These are phyloP conservation scores for Menura novaehollandiae DNA, from an alignment of 2,113 vertebrate species.

Conservation along the genomic window DNA sequence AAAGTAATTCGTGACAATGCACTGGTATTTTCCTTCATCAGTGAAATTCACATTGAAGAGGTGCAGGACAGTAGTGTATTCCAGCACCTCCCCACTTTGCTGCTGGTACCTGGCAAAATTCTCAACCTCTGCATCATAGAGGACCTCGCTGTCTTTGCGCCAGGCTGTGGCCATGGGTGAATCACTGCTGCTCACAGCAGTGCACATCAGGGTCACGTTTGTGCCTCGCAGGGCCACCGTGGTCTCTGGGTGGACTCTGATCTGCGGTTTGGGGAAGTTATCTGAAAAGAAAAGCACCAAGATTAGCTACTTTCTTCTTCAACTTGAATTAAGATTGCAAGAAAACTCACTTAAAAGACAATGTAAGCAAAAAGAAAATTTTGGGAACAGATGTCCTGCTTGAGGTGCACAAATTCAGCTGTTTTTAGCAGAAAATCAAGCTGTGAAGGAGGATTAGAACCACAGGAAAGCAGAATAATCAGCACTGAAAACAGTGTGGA, in stretches of 20 bases:
- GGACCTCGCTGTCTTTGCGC: slow-evolving; percentile 77
- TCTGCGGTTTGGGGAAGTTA: slow-evolving; percentile 80
- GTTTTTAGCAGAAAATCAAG: neutral
- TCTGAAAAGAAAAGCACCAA: slow-evolving; percentile 57
- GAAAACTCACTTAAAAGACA: neutral
- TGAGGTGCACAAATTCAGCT: neutral
- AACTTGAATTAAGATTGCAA: neutral
- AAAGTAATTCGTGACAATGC: slow-evolving; percentile 81
- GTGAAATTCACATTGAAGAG: slow-evolving; percentile 82
- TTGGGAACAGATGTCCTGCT: neutral
- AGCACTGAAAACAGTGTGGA: neutral
- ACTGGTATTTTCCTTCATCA: slow-evolving; percentile 81
- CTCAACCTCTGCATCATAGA: slow-evolving; percentile 74
- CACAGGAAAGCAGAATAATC: neutral
- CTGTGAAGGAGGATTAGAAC: neutral
- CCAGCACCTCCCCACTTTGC: slow-evolving; percentile 67
- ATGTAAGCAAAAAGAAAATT: neutral
- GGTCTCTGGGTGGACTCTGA: slow-evolving; percentile 75
- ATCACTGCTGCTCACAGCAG: slow-evolving; percentile 78
- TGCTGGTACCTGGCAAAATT: slow-evolving; percentile 77
- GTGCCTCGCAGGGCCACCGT: slow-evolving; percentile 69
- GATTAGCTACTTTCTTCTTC: neutral
- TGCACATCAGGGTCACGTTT: slow-evolving; percentile 75
- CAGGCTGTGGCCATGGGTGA: slow-evolving; percentile 76
- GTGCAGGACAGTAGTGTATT: slow-evolving; percentile 76